phyloP scores from a whole-genome alignment of 2,113 vertebrate species.

The Chinchilla lanigera region DNA sequence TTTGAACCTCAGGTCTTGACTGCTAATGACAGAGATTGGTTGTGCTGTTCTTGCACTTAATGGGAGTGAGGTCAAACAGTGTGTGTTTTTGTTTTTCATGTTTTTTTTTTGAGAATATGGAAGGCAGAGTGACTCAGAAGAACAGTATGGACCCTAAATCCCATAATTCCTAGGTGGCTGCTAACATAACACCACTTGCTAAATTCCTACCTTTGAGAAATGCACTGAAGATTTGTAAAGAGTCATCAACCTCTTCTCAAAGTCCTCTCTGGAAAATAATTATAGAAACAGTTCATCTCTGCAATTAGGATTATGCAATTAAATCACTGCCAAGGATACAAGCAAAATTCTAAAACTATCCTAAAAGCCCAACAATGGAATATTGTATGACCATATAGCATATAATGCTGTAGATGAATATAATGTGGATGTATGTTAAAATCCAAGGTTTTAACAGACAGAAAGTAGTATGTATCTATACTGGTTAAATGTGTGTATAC shows the following conservation, averaged over 20 bases:
- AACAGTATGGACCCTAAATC: accelerated
- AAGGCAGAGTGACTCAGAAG: background rate
- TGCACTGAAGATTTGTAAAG: background rate
- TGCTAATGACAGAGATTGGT: background rate
- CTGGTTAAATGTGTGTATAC: background rate
- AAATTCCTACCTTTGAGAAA: background rate
- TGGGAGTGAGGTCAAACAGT: background rate
- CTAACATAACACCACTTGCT: background rate
- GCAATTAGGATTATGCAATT: background rate
- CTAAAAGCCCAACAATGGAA: background rate
- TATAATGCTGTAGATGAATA: background rate
- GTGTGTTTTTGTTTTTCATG: background rate
- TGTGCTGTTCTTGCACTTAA: background rate
- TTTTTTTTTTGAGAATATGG: background rate
- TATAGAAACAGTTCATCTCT: background rate
- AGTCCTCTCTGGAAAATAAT: background rate
- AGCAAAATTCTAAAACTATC: background rate
- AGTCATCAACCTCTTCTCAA: background rate
- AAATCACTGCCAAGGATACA: background rate
- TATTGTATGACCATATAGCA: background rate
- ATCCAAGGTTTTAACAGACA: background rate
- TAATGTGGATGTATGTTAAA: background rate
- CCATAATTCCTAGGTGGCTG: too few species aligned
- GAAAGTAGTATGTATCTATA: background rate
- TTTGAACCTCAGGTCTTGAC: background rate